Base-by-base conservation (phyloP, 2,113 vertebrate species). In the Chamaea fasciata region DNA sequence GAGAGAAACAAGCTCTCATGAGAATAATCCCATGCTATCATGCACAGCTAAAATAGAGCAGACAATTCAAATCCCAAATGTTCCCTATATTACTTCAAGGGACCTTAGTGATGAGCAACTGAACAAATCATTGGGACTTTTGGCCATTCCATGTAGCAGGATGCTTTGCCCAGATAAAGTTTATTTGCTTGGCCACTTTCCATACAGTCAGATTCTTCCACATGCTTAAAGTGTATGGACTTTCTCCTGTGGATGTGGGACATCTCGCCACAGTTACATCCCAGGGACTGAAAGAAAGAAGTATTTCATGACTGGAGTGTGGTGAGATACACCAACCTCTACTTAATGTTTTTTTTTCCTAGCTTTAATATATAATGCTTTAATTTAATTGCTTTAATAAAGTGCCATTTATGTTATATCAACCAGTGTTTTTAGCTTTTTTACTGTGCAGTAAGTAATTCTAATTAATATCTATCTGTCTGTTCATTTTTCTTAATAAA, bases 261-360 rank as follows among this genome's bases (percentile, higher is more conserved):
- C 14, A 27, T 33, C 9, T 60, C 37, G 52, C 33, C 63, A 59
- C 35, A 60, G 18, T 60, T 37, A 19, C 15, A 33, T 13, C 14
- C 22, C 27, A 33, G 27, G 3, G 7, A 52, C 33, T 77, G 27
- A 52, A 35, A 52, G 37, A 50, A 42, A 50, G 16, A 17, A 35
- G 7, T 52, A 37, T 68, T 60, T 42, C 6, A 37, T 23, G 11
- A 33, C 27, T 1, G 1, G 27, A 37, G 6, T 28, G 46, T 37
- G 39, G 6, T 68, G 14, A 69, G 27, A 46, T 60, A 11, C 18
- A 53, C 28, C 46, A 33, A 18, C 8, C 5, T 46, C 63, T 60
- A 10, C 3, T 28, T 69, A 52, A 87, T 23, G 46, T 8, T 4
- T 0, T 0, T 31, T 49, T 68, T 68, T 44, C 6, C 27, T 27